Conservation (phyloP, 2,888 invertebrate species). For the Temnothorax ravouxi region DNA sequence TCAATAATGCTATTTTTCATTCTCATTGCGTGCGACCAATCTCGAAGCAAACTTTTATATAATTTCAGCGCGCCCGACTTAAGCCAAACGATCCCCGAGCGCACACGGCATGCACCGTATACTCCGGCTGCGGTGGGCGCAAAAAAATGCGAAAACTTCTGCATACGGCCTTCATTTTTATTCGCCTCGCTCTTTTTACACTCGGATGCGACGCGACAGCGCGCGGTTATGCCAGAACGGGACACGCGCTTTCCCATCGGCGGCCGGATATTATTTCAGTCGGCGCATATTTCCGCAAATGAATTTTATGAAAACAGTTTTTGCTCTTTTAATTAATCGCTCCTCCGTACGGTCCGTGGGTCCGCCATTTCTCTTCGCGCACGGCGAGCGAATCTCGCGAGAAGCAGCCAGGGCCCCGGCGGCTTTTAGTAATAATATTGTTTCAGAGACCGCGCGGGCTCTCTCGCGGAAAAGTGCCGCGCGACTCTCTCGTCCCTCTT, state of each 20-base stretch:
- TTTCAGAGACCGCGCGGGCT: conserved; percentile 70
- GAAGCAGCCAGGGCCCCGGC: conserved; percentile 25
- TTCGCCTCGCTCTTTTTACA: conserved; percentile 71
- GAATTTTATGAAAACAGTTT: conserved; percentile 86
- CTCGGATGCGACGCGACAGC: conserved; percentile 61
- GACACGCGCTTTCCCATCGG: conserved; percentile 81
- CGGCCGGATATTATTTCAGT: conserved; percentile 86
- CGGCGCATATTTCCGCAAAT: conserved; percentile 85
- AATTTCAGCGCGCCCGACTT: conserved; percentile 23
- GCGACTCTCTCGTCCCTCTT: conserved; percentile 48
- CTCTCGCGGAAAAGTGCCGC: conserved; percentile 47
- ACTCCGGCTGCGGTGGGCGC: conserved; percentile 72
- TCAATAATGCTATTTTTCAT: not conserved
- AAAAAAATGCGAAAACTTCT: conserved; percentile 85
- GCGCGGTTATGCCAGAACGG: conserved; percentile 48
- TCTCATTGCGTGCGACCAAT: not conserved
- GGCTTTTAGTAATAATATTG: conserved; percentile 78
- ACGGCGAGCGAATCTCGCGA: conserved; percentile 51
- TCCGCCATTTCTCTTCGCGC: conserved; percentile 65
- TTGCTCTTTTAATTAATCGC: conserved; percentile 86
- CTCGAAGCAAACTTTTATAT: not conserved
- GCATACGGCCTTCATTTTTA: conserved; percentile 74
- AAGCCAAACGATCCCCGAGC: not conserved
- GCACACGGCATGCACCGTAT: not conserved
- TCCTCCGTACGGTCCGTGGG: conserved; percentile 66